Evolutionary conservation across 1,140 invertebrate species (phyloP).

Genomic region (Drosophila sturtevanti): DNA sequence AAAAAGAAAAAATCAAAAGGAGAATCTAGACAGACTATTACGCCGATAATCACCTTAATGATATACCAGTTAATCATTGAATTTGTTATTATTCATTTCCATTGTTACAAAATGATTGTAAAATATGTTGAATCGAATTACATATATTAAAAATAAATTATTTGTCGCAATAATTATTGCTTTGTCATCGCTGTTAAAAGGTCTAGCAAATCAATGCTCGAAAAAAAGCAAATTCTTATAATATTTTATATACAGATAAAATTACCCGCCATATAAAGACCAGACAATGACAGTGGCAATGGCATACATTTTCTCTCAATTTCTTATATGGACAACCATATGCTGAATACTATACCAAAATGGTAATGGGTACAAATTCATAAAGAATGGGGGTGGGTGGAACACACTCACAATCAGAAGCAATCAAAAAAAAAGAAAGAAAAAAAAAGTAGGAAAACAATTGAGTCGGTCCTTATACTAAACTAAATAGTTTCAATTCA

Average conservation of each 20-base stretch:
- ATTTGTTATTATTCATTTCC: background rate
- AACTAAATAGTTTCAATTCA: conserved; percentile 63
- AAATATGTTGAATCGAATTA: conserved; percentile 4
- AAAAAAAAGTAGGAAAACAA: conserved; percentile 28
- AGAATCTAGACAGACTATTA: background rate
- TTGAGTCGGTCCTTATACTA: conserved; percentile 6
- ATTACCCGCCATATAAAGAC: background rate
- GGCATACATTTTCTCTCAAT: conserved; percentile 3
- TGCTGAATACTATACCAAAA: background rate
- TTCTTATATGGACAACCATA: background rate
- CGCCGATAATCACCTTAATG: background rate
- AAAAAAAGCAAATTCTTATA: background rate
- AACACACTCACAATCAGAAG: conserved; percentile 16
- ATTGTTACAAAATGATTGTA: background rate
- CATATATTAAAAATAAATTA: conserved; percentile 2
- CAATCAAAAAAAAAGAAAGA: conserved; percentile 24
- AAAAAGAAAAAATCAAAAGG: background rate
- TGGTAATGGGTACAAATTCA: background rate
- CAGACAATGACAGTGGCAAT: background rate
- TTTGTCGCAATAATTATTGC: background rate
- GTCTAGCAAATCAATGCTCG: background rate
- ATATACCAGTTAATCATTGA: background rate
- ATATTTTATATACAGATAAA: background rate
- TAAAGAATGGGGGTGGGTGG: background rate
- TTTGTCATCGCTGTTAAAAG: background rate